Conservation (phyloP, 1,140 invertebrate species). For the Proctacanthus coquilletti region DNA sequence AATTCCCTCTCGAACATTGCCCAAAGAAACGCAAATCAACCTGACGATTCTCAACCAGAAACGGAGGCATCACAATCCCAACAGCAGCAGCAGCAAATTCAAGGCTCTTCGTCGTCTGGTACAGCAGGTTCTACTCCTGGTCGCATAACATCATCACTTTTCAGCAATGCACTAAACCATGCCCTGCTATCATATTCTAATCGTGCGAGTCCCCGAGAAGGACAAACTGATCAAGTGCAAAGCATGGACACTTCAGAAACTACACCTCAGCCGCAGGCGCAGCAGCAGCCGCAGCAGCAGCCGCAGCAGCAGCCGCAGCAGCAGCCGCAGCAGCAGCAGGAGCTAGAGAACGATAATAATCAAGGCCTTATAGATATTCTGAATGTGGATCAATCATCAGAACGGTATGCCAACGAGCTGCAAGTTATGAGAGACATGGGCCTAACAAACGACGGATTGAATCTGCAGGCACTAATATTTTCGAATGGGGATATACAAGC, state of each 20-base stretch:
- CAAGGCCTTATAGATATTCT: slow-evolving; percentile 15
- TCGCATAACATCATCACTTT: slow-evolving; percentile 14
- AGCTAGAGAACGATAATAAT: background rate
- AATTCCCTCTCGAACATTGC: slow-evolving; percentile 27
- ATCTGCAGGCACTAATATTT: slow-evolving; percentile 64
- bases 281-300: background rate
- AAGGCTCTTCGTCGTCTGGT: background rate
- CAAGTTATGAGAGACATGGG: slow-evolving; percentile 78
- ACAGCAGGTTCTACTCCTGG: slow-evolving; percentile 3
- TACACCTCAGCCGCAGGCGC: background rate
- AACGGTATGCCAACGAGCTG: slow-evolving; percentile 41
- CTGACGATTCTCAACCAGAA: slow-evolving; percentile 7
- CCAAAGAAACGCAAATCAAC: slow-evolving; percentile 19
- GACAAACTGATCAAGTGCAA: no score
- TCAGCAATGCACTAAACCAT: slow-evolving; percentile 18
- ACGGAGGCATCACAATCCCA: slow-evolving; percentile 3
- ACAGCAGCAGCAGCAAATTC: background rate
- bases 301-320: slow-evolving; percentile 2
- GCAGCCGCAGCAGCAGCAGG: background rate
- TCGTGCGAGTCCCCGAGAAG: background rate
- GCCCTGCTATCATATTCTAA: slow-evolving; percentile 13
- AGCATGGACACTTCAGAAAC: no score
- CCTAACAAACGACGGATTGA: slow-evolving; percentile 67
- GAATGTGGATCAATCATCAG: slow-evolving; percentile 17
- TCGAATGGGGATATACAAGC: slow-evolving; percentile 76